These are phyloP conservation scores for Callitettix versicolor DNA, from an alignment of 1,140 invertebrate species.

Conservation along the genomic window DNA sequence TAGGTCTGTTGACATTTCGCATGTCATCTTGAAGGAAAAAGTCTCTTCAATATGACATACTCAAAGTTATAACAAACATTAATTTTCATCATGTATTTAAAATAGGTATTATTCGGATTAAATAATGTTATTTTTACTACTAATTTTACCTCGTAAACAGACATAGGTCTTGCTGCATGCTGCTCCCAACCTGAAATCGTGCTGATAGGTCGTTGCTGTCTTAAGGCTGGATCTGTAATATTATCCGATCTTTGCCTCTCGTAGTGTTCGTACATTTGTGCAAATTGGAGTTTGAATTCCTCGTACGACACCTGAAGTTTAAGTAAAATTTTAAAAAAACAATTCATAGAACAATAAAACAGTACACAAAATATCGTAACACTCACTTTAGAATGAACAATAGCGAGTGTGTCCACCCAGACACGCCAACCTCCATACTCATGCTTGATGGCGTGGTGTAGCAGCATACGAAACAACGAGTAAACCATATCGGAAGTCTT, in stretches of 20 bases:
- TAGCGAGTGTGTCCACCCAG: constrained; percentile 98
- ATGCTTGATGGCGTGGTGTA: constrained; percentile 98
- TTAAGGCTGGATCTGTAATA: constrained; percentile 83
- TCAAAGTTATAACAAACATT: too few relatives aligned
- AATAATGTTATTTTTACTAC: too few relatives aligned
- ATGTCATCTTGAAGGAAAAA: too few relatives aligned
- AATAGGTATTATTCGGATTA: too few relatives aligned
- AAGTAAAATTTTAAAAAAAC: too few relatives aligned
- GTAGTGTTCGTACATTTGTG: constrained; percentile 95
- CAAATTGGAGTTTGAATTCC: constrained; percentile 91
- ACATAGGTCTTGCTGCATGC: constrained; percentile 28
- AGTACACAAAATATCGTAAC: constrained; percentile 6
- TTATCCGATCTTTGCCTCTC: constrained; percentile 86
- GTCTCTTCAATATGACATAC: too few relatives aligned
- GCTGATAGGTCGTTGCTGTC: constrained; percentile 85
- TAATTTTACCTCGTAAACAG: constrained; percentile 16
- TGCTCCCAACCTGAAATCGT: constrained; percentile 93
- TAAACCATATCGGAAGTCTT: constrained; percentile 98
- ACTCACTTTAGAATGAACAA: constrained; percentile 94
- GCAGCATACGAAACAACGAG: constrained; percentile 88
- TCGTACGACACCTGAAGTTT: constrained; percentile 76
- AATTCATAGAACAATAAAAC: too few relatives aligned
- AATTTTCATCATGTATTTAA: too few relatives aligned
- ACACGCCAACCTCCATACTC: constrained; percentile 99
- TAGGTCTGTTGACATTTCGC: too few relatives aligned